phyloP scores from a whole-genome alignment of 2,113 vertebrate species.

The Saguinus imperator region DNA sequence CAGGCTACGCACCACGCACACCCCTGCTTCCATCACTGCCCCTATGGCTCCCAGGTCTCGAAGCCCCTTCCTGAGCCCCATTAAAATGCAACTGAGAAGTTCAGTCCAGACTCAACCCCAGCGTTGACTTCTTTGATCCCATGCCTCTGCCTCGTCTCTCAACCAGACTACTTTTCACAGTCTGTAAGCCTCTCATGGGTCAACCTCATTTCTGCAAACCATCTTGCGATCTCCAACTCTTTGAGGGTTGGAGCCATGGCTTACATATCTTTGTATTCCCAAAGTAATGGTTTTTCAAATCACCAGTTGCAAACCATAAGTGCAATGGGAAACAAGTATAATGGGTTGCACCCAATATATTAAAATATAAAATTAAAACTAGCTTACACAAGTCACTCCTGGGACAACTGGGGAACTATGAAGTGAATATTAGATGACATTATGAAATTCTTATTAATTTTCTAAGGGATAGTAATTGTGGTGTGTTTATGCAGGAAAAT shows the following conservation, averaged over 20 bases:
- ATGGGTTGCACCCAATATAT: background rate
- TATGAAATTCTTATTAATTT: constrained; percentile 25
- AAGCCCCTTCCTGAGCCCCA: background rate
- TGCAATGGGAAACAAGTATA: background rate
- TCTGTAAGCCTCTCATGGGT: background rate
- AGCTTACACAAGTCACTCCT: background rate
- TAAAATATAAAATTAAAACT: constrained; percentile 18
- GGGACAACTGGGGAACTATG: background rate
- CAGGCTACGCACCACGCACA: too few relatives aligned
- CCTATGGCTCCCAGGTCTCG: background rate
- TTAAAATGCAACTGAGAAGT: background rate
- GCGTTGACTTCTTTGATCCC: background rate
- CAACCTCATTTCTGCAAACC: background rate
- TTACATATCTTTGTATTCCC: background rate
- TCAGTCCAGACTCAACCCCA: background rate
- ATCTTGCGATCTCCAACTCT: background rate
- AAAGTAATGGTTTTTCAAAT: background rate
- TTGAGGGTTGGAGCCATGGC: too few relatives aligned
- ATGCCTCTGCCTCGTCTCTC: background rate
- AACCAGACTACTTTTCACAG: background rate
- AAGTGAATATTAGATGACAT: background rate
- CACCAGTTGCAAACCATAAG: background rate
- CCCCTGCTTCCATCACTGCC: rapidly evolving
- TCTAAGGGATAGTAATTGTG: background rate
- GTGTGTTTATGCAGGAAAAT: background rate